Percentiles rank a stretch among this genome's conserved stretches.
Evolutionary conservation across 2,888 invertebrate genomes (phyloP).

Genomic region (Drosophila buzzatii): DNA sequence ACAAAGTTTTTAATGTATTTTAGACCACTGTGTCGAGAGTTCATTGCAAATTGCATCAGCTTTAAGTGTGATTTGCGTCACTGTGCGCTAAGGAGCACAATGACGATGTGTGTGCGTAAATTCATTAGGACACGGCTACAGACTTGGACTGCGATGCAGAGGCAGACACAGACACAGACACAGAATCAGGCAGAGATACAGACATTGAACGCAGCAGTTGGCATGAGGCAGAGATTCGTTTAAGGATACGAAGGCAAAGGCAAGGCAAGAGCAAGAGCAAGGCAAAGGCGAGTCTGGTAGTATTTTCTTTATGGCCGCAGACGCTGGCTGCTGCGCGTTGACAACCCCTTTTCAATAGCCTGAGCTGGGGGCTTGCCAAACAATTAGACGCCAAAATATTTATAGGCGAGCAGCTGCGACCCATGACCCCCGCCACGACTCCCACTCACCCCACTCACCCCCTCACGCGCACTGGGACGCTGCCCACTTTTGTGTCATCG

Average conservation of each 20-base stretch:
- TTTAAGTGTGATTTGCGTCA: slow-evolving; percentile 9
- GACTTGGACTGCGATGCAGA: slow-evolving; percentile 16
- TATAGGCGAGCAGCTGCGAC: slow-evolving; percentile 62
- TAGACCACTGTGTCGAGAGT: background rate
- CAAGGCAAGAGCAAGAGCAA: slow-evolving; percentile 9
- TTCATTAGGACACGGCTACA: slow-evolving; percentile 66
- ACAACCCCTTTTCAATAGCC: slow-evolving; percentile 42
- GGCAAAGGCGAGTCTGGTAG: slow-evolving; percentile 20
- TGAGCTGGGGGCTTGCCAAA: slow-evolving; percentile 63
- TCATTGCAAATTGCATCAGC: background rate
- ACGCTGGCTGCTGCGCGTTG: slow-evolving; percentile 32
- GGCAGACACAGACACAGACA: slow-evolving; percentile 4
- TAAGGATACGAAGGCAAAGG: slow-evolving; percentile 46
- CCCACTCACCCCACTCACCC: background rate
- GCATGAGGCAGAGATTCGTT: slow-evolving; percentile 39
- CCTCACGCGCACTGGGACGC: slow-evolving; percentile 37
- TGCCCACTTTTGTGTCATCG: slow-evolving; percentile 73
- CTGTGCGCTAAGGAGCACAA: slow-evolving; percentile 45
- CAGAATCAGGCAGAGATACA: background rate
- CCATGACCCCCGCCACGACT: background rate
- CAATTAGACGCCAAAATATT: slow-evolving; percentile 78
- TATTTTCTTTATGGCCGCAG: slow-evolving; percentile 57
- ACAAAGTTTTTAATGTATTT: background rate
- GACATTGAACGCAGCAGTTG: slow-evolving; percentile 6
- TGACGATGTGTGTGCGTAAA: slow-evolving; percentile 72